Evolutionary conservation across 2,113 vertebrate species (phyloP).

Genomic region (Nannospalax galili): DNA sequence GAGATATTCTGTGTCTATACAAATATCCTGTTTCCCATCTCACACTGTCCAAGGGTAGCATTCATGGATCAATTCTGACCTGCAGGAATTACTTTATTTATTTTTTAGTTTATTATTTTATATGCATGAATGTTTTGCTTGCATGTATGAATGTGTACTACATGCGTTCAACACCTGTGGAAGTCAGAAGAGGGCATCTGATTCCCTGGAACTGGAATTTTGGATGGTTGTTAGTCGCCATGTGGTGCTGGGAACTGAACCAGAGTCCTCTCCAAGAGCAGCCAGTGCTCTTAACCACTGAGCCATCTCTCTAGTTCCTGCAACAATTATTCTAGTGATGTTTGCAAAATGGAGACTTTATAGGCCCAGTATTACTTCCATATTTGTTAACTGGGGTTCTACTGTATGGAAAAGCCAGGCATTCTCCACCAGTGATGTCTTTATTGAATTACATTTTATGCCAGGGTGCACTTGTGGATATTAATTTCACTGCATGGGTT

Average conservation of each 20-base stretch:
- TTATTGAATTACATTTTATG: neutral
- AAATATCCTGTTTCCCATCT: neutral
- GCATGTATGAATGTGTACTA: too few species aligned
- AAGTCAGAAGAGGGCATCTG: too few species aligned
- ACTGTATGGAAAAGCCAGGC: neutral
- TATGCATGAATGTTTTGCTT: too few species aligned
- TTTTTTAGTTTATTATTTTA: too few species aligned
- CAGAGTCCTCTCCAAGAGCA: too few species aligned
- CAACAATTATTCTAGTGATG: neutral
- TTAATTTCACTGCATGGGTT: neutral
- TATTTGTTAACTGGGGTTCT: neutral
- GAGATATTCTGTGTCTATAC: neutral
- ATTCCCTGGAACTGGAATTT: too few species aligned
- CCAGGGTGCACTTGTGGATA: neutral
- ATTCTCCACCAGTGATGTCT: neutral
- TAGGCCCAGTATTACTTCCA: rapidly evolving
- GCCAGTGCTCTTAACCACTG: too few species aligned
- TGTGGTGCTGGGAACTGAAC: too few species aligned
- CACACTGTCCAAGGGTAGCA: neutral
- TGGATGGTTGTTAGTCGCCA: too few species aligned
- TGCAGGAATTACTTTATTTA: neutral
- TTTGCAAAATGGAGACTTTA: neutral
- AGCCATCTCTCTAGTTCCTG: too few species aligned
- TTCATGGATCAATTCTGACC: neutral
- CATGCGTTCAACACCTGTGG: too few species aligned